Base-by-base conservation (phyloP, 2,888 invertebrate species). In the Cephalotes varians region DNA sequence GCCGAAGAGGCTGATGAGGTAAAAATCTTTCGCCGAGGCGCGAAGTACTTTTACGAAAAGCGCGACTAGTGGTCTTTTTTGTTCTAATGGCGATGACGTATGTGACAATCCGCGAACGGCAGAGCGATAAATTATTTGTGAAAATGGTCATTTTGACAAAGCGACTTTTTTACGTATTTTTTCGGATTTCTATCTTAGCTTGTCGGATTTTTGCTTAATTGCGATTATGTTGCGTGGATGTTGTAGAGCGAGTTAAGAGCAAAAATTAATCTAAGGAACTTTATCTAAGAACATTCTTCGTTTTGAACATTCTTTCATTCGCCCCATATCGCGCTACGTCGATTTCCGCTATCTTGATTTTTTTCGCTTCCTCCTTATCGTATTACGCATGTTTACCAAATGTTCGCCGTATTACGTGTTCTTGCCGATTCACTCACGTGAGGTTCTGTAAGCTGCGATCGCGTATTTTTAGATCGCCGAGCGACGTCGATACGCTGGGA, bases 1-100 rank as follows among this genome's bases (percentile, higher is more conserved):
- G 31, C 93, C 93, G 83, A 94, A 94, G 86, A 94, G 92, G 91
- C 86, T 93, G 88, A 93, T 94, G 92, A 94, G 94, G 94, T 94
- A 90, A 92, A 91, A 1, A 82, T 74, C 81, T 87, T 86, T 73
- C 67, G 56, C 58, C 62, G 58, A 10, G 31, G 18, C 67, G 18
- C 62, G 62, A 82, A 82, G 71, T 54, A 74, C 56, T 77, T 80
- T 77, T 72, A 47, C 28, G 56, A 18, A 37, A 44, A 47, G 74
- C 60, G n/a, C 37, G 9, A 15, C 5, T 15, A 40, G 4, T 34
- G 73, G 28, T 62, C 82, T 79, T 84, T 51, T 56, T 56, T 58
- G 40, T 76, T 80, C 80, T 65, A 74, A 81, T 10, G 60, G 1
- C 56, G 34, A 74, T 69, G 62, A 72, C 54, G 51, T 62, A 67